These are phyloP conservation scores for Brachynemurus nebulosus DNA, from an alignment of 2,888 invertebrate species.

Conservation along the genomic window DNA sequence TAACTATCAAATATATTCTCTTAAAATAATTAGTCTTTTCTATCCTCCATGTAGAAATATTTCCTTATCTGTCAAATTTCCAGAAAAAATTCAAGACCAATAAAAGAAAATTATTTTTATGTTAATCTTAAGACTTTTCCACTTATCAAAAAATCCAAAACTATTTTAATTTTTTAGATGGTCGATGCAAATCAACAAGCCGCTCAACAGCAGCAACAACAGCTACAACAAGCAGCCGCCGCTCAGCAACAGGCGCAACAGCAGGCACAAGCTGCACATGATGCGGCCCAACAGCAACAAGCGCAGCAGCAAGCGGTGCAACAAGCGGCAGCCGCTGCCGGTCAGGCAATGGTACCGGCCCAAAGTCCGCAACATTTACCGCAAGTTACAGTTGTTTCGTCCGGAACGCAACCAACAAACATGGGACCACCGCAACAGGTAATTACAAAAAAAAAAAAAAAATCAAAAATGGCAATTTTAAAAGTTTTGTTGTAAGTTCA, in stretches of 20 bases:
- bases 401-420: conserved; percentile 19
- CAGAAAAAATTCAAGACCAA: too few relatives aligned
- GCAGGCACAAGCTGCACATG: conserved; percentile 23
- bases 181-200: conserved; percentile 27
- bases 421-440: conserved; percentile 40
- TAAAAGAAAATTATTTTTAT: too few relatives aligned
- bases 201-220: conserved; percentile 28
- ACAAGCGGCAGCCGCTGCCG: conserved; percentile 31
- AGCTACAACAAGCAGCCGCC: conserved; percentile 31
- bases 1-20: too few relatives aligned
- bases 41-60: too few relatives aligned
- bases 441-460: conserved; percentile 14
- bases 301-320: conserved; percentile 26
- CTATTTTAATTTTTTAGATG: conserved; percentile 13
- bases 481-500: too few relatives aligned
- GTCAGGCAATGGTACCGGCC: conserved; percentile 29
- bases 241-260: conserved; percentile 29
- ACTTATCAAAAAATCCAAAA: too few relatives aligned
- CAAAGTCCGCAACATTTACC: conserved; percentile 35
- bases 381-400: conserved; percentile 28
- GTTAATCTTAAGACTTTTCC: too few relatives aligned
- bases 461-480: background rate
- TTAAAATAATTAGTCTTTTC: too few relatives aligned
- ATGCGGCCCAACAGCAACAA: conserved; percentile 18
- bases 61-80: too few relatives aligned